Base-by-base conservation (phyloP, 2,113 vertebrate genomes). In the Grammatotria lemairii region DNA sequence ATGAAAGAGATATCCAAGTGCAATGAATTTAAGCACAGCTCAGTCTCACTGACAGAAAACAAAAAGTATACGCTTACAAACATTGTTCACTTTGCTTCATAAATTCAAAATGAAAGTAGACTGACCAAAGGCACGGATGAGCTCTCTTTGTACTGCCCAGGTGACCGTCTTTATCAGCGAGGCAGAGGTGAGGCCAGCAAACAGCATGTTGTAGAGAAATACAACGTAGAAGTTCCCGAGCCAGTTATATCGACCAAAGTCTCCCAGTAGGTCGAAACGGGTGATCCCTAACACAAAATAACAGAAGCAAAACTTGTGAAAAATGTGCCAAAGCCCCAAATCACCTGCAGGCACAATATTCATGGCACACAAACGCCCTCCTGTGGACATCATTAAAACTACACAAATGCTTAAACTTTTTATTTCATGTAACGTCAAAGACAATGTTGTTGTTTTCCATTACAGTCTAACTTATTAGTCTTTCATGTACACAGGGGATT, bases 201-300 rank as follows among this genome's bases (percentile, higher is more conserved):
- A 99, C 93, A 97, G 90, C 96, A 98, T 97, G 87, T 99, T 99
- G 96, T 99, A 99, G 17, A 99, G 95, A 92, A 99, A 98, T 58
- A 99, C 96, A 0, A 99, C 96, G 96, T 98, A 97, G 94, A 99
- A 99, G 93, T 97, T 99, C 45, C 97, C 98, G 54, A 99, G 93
- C 99, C 99, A 99, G 96, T 99, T 97, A 90, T 97, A 98, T 14
- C 98, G 97, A 45, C 99, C 99, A 60, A 98, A 99, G 89, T 99
- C 97, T 63, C 99, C 99, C 91, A 99, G 96, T 17, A 99, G 95
- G 91, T 99, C 98, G 19, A 99, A 99, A 42, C 97, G 97, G 23
- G 99, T 99, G 94, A 99, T 99, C 6, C 99, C 99, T 99, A 81
- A 35, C 60, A 80, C 8, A 14, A 80, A 31, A 3, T 8, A 58